phyloP scores from a whole-genome alignment of 2,888 invertebrate species.

The Drosophila paramelanica region DNA sequence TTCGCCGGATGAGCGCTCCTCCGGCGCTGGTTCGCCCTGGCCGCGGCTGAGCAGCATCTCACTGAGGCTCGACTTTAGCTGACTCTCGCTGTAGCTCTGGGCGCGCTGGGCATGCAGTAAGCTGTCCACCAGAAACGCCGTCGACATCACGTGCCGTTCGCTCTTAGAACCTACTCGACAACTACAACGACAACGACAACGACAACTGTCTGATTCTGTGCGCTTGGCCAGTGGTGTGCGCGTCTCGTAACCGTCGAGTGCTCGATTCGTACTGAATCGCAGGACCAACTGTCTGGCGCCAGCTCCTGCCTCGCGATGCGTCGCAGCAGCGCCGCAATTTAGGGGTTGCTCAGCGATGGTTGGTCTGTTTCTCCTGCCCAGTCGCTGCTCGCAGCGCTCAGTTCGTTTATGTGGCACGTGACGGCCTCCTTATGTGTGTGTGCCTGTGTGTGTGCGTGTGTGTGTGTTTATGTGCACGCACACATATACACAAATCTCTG shows the following conservation, averaged over 20 bases:
- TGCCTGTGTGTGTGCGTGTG: background rate
- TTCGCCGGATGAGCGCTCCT: conserved; percentile 34
- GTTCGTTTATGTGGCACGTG: conserved; percentile 66
- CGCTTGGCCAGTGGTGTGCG: conserved; percentile 42
- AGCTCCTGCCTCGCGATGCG: conserved; percentile 38
- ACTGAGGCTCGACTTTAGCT: conserved; percentile 66
- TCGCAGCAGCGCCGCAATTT: conserved; percentile 48
- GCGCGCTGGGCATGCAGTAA: conserved; percentile 82
- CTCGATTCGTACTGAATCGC: conserved; percentile 73
- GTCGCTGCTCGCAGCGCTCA: conserved; percentile 48
- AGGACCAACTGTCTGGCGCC: conserved; percentile 24
- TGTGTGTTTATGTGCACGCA: background rate
- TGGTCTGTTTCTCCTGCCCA: conserved; percentile 84
- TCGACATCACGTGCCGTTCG: conserved; percentile 80
- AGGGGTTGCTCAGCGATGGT: conserved; percentile 84
- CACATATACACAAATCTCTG: conserved; percentile 18
- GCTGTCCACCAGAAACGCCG: conserved; percentile 84
- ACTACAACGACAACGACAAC: background rate
- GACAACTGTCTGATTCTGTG: conserved; percentile 24
- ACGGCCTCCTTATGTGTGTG: conserved; percentile 42
- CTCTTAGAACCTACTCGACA: background rate
- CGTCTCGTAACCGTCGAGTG: conserved; percentile 76
- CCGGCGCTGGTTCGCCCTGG: conserved; percentile 30
- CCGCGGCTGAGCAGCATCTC: conserved; percentile 82
- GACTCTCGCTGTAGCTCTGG: conserved; percentile 74